Base-by-base conservation (phyloP, 2,888 invertebrate species). In the Caenorhabditis sulstoni region DNA sequence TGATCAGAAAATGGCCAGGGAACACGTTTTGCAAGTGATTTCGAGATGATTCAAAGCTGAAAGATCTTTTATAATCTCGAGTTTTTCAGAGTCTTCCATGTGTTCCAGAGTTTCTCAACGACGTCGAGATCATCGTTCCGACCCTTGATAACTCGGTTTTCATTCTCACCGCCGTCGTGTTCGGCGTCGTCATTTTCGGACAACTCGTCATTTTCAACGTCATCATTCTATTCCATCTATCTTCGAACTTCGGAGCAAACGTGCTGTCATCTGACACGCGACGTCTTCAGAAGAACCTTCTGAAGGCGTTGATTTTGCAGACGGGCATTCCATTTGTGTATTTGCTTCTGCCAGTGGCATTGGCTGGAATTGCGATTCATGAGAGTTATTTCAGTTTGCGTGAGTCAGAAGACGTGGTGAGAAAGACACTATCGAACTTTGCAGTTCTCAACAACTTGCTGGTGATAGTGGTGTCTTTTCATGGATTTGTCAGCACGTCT, bases 291-390 rank as follows among this genome's bases (percentile, higher is more conserved):
- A 39, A 14, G 45, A 59, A 29, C 23, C 58, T 59, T n/a, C 45
- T 59, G 58, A 59, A 59, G 45, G 58, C 58, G 23, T 45, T 59
- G 29, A 29, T 44, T 23, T 29, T 44, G 7, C 58, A 59, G 45
- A 41, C 41, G 11, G 58, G 58, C 2, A 45, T 59, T 9, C 58
- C 58, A n/a, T 41, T 59, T 4, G 16, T 59, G n/a, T 59, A 59
- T 20, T n/a, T 59, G 5, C 23, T 59, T 1, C n/a, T 59, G 22
- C 58, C 58, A 8, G 58, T 44, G 3, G 11, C 23, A 2, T 44
- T 23, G 8, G 44, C 58, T 0, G 58, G 12, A 1, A 29, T 22
- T n/a, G 44, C 58, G 9, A 29, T 59, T 7, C 9, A 14, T 4
- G 45, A 44, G 8, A n/a, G 29, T 0, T 45, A 23, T 11, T 59